These are phyloP conservation scores for Balearica regulorum DNA, from an alignment of 2,797 vertebrate species.

Conservation along the genomic window DNA sequence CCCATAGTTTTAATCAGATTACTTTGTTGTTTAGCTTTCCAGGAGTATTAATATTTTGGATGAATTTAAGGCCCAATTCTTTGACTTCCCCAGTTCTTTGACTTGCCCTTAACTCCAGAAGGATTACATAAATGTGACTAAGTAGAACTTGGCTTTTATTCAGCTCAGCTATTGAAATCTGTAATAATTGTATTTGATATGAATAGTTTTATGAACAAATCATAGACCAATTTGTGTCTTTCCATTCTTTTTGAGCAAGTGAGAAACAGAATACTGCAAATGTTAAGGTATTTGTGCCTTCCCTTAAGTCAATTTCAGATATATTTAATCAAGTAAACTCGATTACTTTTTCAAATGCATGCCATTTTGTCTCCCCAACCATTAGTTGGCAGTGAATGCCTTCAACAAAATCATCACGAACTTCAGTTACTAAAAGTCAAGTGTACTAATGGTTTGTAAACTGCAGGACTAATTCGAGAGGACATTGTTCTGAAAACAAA, in stretches of 20 bases:
- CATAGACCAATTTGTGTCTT: background rate
- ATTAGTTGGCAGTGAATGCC: background rate
- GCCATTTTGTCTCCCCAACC: background rate
- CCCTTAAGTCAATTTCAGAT: background rate
- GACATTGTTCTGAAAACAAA: background rate
- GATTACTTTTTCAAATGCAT: background rate
- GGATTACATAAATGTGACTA: background rate
- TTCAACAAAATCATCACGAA: background rate
- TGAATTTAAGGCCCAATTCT: background rate
- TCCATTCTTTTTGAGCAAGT: background rate
- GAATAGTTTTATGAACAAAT: background rate
- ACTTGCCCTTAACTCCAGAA: background rate
- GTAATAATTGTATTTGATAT: background rate
- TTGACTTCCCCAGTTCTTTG: background rate
- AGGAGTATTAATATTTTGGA: background rate
- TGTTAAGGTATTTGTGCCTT: background rate
- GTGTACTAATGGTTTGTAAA: background rate
- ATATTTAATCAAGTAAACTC: background rate
- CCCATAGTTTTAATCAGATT: background rate
- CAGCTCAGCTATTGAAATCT: background rate
- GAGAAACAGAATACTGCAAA: background rate
- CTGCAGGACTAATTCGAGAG: background rate
- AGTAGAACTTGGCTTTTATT: background rate
- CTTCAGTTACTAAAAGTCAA: background rate
- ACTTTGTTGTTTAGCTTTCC: background rate